Base-by-base conservation (phyloP, 92 coral and sea anemone species). In the Hydrozoanthus gracilis region DNA sequence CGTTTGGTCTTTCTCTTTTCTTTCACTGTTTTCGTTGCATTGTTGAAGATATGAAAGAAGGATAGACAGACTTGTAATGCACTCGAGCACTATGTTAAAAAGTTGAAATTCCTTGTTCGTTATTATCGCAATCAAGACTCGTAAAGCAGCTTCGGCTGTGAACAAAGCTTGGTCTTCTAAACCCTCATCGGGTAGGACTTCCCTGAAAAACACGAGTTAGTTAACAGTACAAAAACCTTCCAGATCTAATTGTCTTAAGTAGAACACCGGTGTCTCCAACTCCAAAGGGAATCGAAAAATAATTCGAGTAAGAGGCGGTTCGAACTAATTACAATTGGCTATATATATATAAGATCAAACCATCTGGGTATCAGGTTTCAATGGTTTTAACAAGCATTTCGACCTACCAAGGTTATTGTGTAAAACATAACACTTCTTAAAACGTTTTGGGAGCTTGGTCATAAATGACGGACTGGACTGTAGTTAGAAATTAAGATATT, bases 41-140 rank as follows among this genome's bases (percentile, higher is more conserved):
- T 52, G 8, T 50, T 76, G 82, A 76, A 54, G 64, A 55, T 52
- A 54, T 11, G 82, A 52, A 51, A 76, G 65, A 54, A 76, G 48
- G 82, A 17, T 18, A 67, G 62, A 51, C 46, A 75, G 13, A 75
- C 44, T 51, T 9, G 6, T 75, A 51, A 75, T 15, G 35, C 79
- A 76, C 7, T 76, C 10, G 82, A 18, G 11, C 4, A 76, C 39
- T 8, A 46, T 4, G 44, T 51, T 17, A 6, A 76, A 16, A 12
- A 2, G 50, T 52, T 76, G 15, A 9, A 76, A 67, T 12, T 76
- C 55, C 45, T 76, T 27, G 8, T 54, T 54, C 7, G 20, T 20
- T 1, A 76, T 52, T 18, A 76, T 76, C 16, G 16, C 67, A 27
- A 18, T 45, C 48, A 52, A 7, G 64, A 76, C 82, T 3, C 68